These are phyloP conservation scores for Cossypha niveicapilla DNA, from an alignment of 2,797 vertebrate genomes.

Conservation along the genomic window DNA sequence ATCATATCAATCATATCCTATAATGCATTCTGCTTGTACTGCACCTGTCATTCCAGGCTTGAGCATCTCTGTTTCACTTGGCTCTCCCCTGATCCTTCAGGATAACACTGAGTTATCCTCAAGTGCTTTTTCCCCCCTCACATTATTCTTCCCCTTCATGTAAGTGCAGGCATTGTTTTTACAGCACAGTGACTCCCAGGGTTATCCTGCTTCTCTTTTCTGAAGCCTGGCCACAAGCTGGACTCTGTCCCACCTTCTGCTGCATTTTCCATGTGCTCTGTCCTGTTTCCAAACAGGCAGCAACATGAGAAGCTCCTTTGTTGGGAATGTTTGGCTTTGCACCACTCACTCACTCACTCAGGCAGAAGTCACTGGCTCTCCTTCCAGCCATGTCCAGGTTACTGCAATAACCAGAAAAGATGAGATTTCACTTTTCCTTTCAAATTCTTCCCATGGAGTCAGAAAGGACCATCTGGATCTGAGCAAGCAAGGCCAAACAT, in stretches of 20 bases:
- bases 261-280: neutral
- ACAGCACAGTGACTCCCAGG: neutral
- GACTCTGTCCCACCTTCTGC: slow-evolving; percentile 27
- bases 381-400: neutral
- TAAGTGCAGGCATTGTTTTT: neutral
- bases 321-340: neutral
- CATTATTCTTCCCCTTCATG: neutral
- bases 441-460: neutral
- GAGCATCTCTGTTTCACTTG: rapidly evolving
- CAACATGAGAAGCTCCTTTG: neutral
- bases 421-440: neutral
- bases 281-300: neutral
- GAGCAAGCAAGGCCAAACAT: rapidly evolving
- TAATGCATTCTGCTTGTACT: neutral
- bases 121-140: neutral
- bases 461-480: neutral
- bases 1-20: too few species aligned
- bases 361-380: neutral
- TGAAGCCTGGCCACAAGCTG: neutral
- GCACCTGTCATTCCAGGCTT: neutral
- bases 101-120: neutral
- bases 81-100: neutral
- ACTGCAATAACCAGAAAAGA: neutral
- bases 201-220: neutral
- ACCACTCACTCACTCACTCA: neutral